phyloP scores from a whole-genome alignment of 2,888 invertebrate genomes.

The Globia sparganii region DNA sequence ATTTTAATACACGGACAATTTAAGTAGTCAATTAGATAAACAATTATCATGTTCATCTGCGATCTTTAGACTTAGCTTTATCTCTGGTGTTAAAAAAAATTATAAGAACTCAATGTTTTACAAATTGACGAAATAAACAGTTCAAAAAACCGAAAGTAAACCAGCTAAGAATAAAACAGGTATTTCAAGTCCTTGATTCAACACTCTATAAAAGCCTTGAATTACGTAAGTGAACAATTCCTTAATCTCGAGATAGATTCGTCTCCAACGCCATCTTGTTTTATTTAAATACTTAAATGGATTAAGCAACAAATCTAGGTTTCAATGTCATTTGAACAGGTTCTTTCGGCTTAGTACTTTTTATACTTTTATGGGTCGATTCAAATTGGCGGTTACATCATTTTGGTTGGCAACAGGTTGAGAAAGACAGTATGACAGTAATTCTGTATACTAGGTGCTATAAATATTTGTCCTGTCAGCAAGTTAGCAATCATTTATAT shows the following conservation, averaged over 20 bases:
- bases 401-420: conserved; percentile 34
- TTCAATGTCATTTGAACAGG: conserved; percentile 55
- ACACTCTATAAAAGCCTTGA: conserved; percentile 21
- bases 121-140: neutral
- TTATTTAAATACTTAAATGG: conserved; percentile 48
- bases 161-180: conserved; percentile 5
- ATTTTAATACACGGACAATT: neutral
- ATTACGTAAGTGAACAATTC: conserved; percentile 28
- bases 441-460: conserved; percentile 1
- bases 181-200: conserved; percentile 14
- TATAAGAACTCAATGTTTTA: neutral
- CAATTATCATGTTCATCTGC: neutral
- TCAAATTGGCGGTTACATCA: conserved; percentile 36
- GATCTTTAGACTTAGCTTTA: neutral
- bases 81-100: neutral
- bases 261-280: conserved; percentile 25
- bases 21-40: neutral
- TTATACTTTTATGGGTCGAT: conserved; percentile 16
- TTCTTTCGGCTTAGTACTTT: conserved; percentile 29
- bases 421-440: neutral
- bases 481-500: conserved; percentile 10
- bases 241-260: conserved; percentile 23
- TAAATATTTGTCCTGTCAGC: neutral
- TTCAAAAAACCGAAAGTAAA: conserved; percentile 6
- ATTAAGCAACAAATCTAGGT: conserved; percentile 41